Evolutionary conservation across 2,797 vertebrate species (phyloP).

Genomic region (Thalassophryne amazonica): DNA sequence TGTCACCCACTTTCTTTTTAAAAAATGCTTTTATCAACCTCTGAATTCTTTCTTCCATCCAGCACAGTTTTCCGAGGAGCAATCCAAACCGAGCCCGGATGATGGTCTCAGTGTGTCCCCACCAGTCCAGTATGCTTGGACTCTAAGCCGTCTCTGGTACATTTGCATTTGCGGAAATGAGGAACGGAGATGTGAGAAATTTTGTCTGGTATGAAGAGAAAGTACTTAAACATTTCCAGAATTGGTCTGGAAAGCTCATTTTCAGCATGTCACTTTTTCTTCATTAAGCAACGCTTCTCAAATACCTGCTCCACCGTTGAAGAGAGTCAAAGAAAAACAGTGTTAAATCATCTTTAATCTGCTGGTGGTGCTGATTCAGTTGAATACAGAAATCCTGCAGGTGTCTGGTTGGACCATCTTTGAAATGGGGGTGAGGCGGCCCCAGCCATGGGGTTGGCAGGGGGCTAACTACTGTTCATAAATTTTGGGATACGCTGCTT

Average conservation of each 20-base stretch:
- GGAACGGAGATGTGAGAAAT: not conserved
- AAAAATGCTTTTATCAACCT: too few species aligned
- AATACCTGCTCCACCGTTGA: conserved; percentile 9
- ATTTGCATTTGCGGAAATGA: conserved; percentile 7
- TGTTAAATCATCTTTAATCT: conserved; percentile 56
- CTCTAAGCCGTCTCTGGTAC: too few species aligned
- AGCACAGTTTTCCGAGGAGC: too few species aligned
- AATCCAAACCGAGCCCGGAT: too few species aligned
- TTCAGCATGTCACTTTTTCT: conserved; percentile 38
- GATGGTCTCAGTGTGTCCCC: too few species aligned
- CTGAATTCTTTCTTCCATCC: too few species aligned
- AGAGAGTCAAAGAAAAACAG: conserved; percentile 47
- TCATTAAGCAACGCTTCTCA: conserved; percentile 10
- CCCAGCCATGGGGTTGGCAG: not conserved
- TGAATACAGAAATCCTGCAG: conserved; percentile 21
- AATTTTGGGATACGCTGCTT: conserved; percentile 50
- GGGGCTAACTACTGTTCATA: conserved; percentile 64
- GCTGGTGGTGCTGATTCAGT: conserved; percentile 14
- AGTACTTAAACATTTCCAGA: conserved; percentile 5
- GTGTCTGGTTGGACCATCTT: conserved; percentile 70
- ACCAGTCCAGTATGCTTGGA: too few species aligned
- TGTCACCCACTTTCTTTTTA: too few species aligned
- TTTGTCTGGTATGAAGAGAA: not conserved
- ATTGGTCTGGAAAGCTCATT: conserved; percentile 52
- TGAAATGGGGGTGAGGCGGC: conserved; percentile 21